phyloP scores from a whole-genome alignment of 1,140 invertebrate species.

The Chlorops oryzae region DNA sequence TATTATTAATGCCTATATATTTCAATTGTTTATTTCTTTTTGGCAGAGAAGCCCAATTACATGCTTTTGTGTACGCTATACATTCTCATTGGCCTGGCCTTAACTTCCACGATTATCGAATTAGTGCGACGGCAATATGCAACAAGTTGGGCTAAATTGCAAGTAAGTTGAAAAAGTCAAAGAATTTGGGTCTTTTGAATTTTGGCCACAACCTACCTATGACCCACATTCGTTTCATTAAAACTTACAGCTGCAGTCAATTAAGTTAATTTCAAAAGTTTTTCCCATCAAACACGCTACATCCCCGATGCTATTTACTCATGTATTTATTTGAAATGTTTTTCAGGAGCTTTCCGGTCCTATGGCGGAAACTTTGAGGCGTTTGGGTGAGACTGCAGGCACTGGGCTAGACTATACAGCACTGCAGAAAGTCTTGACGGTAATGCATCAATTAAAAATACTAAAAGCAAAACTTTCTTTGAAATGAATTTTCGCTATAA shows the following conservation, averaged over 20 bases:
- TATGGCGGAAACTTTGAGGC: conserved; percentile 67
- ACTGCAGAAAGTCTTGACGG: conserved; percentile 60
- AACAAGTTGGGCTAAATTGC: conserved; percentile 71
- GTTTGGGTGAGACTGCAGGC: conserved; percentile 67
- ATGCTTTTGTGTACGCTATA: conserved; percentile 87
- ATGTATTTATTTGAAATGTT: background rate
- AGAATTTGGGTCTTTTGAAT: background rate
- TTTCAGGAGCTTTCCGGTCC: conserved; percentile 67
- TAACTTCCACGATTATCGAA: conserved; percentile 93
- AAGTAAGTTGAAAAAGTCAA: conserved; percentile 28
- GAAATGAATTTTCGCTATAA: background rate
- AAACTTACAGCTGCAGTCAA: background rate
- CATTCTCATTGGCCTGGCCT: conserved; percentile 84
- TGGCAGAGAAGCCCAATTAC: conserved; percentile 73
- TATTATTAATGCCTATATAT: too few relatives aligned
- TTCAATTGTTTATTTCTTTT: conserved; percentile 12
- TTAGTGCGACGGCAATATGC: conserved; percentile 77
- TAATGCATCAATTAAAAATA: too few relatives aligned
- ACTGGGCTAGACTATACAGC: conserved; percentile 58
- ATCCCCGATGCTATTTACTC: background rate
- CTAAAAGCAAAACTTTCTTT: background rate
- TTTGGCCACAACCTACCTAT: background rate
- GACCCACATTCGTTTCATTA: conserved; percentile 4
- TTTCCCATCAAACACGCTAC: too few relatives aligned
- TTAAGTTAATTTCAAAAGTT: background rate